Conservation (phyloP, 2,797 vertebrate species). For the Philypnodon macrostomus region DNA sequence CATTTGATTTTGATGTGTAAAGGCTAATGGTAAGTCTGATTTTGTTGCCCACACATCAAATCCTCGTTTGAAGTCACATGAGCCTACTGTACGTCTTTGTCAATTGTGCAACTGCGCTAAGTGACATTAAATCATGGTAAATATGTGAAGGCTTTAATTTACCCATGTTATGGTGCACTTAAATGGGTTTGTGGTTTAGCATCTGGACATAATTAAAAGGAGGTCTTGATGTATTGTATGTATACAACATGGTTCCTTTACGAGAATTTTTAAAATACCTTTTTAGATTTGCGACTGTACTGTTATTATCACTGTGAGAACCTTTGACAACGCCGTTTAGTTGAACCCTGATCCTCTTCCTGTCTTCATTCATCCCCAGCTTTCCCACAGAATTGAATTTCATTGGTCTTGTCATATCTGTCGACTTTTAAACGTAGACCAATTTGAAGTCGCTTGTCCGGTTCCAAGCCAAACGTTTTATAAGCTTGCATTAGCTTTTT, state of each 20-base stretch:
- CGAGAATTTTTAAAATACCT: not conserved
- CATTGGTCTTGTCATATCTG: slow-evolving; percentile 12
- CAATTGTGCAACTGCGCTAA: slow-evolving; percentile 7
- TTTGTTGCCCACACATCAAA: too few species aligned
- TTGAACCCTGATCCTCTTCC: not conserved
- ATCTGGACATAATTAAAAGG: slow-evolving; percentile 3
- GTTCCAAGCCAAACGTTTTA: slow-evolving; percentile 1
- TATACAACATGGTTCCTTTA: slow-evolving; percentile 1
- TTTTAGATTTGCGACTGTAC: not conserved
- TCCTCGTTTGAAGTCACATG: not conserved
- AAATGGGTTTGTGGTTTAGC: slow-evolving; percentile 8
- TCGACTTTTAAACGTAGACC: slow-evolving; percentile 9
- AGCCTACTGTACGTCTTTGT: not conserved
- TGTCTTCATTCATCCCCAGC: not conserved
- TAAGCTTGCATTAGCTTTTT: slow-evolving; percentile 12
- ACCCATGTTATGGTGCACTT: slow-evolving; percentile 4
- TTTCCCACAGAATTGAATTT: not conserved
- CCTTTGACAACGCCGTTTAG: not conserved
- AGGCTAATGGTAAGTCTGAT: too few species aligned
- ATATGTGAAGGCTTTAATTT: slow-evolving; percentile 7
- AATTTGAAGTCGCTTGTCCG: slow-evolving; percentile 6
- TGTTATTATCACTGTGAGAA: not conserved
- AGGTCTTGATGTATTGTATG: slow-evolving; percentile 1
- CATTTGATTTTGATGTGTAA: too few species aligned
- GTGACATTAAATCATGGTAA: slow-evolving; percentile 7